Conservation (phyloP, 1,140 invertebrate genomes). For the Macrosteles quadrilineatus region DNA sequence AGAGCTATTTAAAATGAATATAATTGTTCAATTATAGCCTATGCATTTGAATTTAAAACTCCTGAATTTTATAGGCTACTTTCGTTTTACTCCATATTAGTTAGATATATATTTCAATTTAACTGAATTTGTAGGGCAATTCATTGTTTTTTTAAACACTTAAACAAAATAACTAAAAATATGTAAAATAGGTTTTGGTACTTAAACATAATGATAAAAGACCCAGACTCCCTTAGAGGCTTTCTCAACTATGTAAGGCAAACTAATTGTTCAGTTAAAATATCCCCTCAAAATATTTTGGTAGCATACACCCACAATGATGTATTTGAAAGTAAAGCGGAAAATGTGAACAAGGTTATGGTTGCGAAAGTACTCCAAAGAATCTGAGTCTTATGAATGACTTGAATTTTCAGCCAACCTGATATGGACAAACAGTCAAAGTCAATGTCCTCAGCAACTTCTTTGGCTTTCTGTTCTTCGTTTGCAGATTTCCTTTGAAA, state of each 20-base stretch:
- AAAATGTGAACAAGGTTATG: constrained; percentile 23
- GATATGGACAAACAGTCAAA: constrained; percentile 13
- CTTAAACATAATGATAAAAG: not conserved
- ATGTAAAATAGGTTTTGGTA: too few relatives aligned
- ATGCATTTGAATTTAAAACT: too few relatives aligned
- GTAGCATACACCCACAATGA: not conserved
- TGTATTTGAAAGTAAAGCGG: not conserved
- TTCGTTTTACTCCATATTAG: too few relatives aligned
- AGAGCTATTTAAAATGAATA: too few relatives aligned
- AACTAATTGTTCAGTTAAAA: too few relatives aligned
- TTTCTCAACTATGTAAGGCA: not conserved
- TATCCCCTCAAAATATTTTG: not conserved
- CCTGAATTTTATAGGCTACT: too few relatives aligned
- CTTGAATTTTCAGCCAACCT: constrained; percentile 11
- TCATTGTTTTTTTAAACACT: too few relatives aligned
- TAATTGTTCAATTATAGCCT: too few relatives aligned
- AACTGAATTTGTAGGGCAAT: too few relatives aligned
- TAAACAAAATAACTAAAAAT: too few relatives aligned
- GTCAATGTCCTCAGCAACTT: not conserved
- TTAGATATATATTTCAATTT: too few relatives aligned
- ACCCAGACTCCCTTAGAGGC: constrained; percentile 13
- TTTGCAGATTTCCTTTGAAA: not conserved
- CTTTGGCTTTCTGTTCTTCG: not conserved
- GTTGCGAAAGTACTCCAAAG: constrained; percentile 14
- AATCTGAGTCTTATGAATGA: constrained; percentile 23